A percentile compares a stretch with the other conserved stretches of the same genome.
phyloP scores from a whole-genome alignment of 2,888 invertebrate species.

The Mamestra brassicae region DNA sequence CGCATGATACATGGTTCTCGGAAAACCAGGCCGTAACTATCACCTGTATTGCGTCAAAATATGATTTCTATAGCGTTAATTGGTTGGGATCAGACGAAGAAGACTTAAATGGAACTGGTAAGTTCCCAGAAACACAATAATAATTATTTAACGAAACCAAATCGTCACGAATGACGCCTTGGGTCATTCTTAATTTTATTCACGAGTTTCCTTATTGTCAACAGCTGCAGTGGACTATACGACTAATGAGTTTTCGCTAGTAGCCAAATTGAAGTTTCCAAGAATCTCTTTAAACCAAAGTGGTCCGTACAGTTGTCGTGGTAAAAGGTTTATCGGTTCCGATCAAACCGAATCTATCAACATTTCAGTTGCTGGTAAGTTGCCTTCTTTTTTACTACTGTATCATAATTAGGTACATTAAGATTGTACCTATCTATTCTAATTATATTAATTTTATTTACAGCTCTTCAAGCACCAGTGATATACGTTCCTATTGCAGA shows the following conservation, averaged over 20 bases:
- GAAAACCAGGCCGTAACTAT: conserved; percentile 74
- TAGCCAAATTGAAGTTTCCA: conserved; percentile 77
- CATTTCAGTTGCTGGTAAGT: conserved; percentile 78
- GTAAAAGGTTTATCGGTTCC: conserved; percentile 61
- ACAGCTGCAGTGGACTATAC: conserved; percentile 69
- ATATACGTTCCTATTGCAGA: conserved; percentile 71
- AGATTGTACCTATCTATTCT: background rate
- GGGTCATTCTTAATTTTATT: background rate
- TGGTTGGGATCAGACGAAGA: conserved; percentile 74
- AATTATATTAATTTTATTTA: conserved; percentile 1
- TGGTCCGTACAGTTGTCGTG: conserved; percentile 80
- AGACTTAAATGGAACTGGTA: conserved; percentile 66
- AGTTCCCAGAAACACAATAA: conserved; percentile 36
- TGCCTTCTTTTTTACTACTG: background rate
- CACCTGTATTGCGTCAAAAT: conserved; percentile 81
- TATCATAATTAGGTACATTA: background rate
- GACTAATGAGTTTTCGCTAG: conserved; percentile 73
- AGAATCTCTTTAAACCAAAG: conserved; percentile 72
- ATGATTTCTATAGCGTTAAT: conserved; percentile 77
- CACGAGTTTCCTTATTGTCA: conserved; percentile 49
- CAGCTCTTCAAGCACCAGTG: conserved; percentile 71
- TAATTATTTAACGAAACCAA: background rate
- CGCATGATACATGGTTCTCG: conserved; percentile 74
- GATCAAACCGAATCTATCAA: conserved; percentile 65
- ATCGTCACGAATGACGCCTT: background rate